These are phyloP conservation scores for Aptenodytes patagonicus DNA, from an alignment of 2,113 vertebrate genomes.

Conservation along the genomic window DNA sequence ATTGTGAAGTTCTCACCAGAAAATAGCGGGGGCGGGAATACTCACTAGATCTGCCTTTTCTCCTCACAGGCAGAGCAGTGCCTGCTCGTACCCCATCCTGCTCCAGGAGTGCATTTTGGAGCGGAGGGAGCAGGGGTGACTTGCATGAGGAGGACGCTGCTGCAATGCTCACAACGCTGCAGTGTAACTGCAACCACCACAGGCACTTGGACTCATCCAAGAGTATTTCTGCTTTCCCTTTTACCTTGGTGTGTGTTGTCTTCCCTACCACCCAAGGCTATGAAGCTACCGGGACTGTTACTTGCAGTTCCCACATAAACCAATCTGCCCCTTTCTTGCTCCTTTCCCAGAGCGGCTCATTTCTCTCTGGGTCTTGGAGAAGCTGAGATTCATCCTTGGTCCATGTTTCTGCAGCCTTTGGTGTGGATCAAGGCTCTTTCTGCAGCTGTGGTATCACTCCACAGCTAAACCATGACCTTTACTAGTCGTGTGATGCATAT, in stretches of 20 bases:
- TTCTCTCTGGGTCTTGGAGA: background rate
- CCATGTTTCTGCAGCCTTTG: background rate
- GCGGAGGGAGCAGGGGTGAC: background rate
- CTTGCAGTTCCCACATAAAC: background rate
- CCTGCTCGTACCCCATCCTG: background rate
- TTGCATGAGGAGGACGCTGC: background rate
- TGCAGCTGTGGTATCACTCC: background rate
- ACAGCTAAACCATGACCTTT: background rate
- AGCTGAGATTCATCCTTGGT: background rate
- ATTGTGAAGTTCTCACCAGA: slow-evolving; percentile 28
- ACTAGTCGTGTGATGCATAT: background rate
- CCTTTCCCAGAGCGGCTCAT: background rate
- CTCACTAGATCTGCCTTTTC: background rate
- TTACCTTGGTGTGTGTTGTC: background rate
- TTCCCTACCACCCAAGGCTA: background rate
- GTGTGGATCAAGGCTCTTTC: background rate
- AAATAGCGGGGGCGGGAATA: background rate
- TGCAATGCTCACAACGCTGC: background rate
- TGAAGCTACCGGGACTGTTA: fast-evolving
- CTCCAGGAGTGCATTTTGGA: background rate
- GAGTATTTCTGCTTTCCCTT: background rate
- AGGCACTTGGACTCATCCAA: background rate
- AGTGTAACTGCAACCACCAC: background rate
- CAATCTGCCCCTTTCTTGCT: background rate
- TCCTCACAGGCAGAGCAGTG: background rate